phyloP scores from a whole-genome alignment of 2,797 vertebrate species.

The Oreortyx pictus region DNA sequence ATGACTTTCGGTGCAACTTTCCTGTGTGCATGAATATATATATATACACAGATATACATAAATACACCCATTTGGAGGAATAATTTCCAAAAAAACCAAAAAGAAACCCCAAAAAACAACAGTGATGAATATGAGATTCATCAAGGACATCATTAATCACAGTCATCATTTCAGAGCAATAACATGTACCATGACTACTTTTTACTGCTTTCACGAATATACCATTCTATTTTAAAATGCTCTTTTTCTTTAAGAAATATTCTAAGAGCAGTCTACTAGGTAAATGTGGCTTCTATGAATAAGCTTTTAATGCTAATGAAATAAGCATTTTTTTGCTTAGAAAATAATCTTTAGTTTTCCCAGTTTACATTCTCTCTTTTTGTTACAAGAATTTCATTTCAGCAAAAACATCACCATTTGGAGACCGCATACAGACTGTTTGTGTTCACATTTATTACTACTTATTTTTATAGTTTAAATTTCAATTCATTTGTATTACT shows the following conservation, averaged over 20 bases:
- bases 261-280: background rate
- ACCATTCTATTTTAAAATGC: background rate
- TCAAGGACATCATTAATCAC: background rate
- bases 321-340: background rate
- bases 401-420: background rate
- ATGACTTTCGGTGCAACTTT: too few species aligned
- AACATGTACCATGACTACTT: background rate
- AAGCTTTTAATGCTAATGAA: background rate
- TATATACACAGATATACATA: too few species aligned
- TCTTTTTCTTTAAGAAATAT: background rate
- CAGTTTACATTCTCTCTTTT: background rate
- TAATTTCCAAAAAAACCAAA: background rate
- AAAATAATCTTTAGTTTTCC: background rate
- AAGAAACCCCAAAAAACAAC: background rate
- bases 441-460: background rate
- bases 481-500: background rate
- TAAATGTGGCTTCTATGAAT: background rate
- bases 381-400: background rate
- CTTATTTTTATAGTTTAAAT: background rate
- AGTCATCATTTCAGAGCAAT: conserved; percentile 26
- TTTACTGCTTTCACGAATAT: conserved; percentile 4
- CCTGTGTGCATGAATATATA: too few species aligned
- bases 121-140: background rate
- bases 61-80: background rate
- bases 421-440: background rate